Evolutionary conservation across 2,797 vertebrate genomes (phyloP).

Genomic region (Dallia pectoralis): DNA sequence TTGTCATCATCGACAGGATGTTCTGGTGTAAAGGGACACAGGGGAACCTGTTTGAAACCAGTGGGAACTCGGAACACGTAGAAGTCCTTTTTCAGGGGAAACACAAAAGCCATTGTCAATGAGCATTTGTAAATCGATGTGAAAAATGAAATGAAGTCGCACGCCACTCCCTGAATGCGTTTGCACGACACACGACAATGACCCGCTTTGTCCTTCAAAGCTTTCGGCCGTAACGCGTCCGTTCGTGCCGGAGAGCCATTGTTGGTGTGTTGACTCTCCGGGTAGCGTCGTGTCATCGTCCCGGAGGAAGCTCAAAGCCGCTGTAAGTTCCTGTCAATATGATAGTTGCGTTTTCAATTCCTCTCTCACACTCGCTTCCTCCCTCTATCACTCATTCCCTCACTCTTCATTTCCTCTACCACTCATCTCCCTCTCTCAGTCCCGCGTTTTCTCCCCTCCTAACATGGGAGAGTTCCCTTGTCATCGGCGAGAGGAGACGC

Average conservation of each 20-base stretch:
- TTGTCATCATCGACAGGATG: background rate
- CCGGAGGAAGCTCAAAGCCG: background rate
- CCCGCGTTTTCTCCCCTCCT: background rate
- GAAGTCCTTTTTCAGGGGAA: too few relatives aligned
- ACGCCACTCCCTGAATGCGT: background rate
- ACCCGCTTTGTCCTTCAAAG: background rate
- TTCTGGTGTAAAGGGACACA: background rate
- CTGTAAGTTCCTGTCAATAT: background rate
- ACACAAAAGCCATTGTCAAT: too few relatives aligned
- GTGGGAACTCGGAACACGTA: too few relatives aligned
- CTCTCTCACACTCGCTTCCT: background rate
- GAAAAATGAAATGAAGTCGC: too few relatives aligned
- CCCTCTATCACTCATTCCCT: background rate
- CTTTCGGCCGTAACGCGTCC: background rate
- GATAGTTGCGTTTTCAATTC: background rate
- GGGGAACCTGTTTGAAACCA: background rate
- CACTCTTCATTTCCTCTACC: background rate
- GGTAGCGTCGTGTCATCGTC: background rate
- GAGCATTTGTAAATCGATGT: too few relatives aligned
- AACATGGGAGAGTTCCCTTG: constrained; percentile 27
- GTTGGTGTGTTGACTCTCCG: background rate
- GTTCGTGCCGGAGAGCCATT: background rate
- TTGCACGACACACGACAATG: background rate
- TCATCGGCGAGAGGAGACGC: constrained; percentile 17
- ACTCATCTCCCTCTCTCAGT: background rate